Evolutionary conservation across 2,888 invertebrate genomes (phyloP).

Genomic region (Zele albiditarsus): DNA sequence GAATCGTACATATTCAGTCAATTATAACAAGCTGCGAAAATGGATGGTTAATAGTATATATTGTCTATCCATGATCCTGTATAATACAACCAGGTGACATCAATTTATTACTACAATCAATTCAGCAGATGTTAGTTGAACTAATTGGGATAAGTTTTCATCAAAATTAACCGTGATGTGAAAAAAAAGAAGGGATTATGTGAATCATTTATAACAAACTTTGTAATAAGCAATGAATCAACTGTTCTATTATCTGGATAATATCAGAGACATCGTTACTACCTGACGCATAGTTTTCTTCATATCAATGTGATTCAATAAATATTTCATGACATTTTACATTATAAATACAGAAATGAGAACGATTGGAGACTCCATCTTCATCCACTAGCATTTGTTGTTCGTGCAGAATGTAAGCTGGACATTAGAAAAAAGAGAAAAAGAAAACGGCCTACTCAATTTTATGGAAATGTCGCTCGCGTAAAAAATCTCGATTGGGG

Average conservation of each 20-base stretch:
- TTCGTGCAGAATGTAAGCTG: neutral
- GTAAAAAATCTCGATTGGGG: neutral
- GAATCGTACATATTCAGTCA: too few relatives aligned
- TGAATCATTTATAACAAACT: neutral
- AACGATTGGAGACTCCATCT: neutral
- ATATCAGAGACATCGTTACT: neutral
- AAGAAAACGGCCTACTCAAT: neutral
- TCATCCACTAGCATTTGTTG: neutral
- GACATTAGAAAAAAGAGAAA: neutral
- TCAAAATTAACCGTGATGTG: too few relatives aligned
- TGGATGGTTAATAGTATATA: too few relatives aligned
- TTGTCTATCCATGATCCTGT: too few relatives aligned
- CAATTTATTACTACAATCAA: too few relatives aligned
- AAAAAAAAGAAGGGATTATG: too few relatives aligned
- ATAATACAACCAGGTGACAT: too few relatives aligned
- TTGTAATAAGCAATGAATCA: neutral
- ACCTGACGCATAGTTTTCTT: neutral
- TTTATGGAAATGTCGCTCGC: neutral
- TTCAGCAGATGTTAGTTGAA: too few relatives aligned
- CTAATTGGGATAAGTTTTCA: too few relatives aligned
- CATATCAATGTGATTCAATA: slow-evolving; percentile 16
- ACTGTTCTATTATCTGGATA: neutral
- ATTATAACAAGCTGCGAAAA: too few relatives aligned
- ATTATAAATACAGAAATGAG: neutral
- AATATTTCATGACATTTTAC: neutral